Conservation (phyloP, 2,797 vertebrate genomes). For the Anguilla obscura region DNA sequence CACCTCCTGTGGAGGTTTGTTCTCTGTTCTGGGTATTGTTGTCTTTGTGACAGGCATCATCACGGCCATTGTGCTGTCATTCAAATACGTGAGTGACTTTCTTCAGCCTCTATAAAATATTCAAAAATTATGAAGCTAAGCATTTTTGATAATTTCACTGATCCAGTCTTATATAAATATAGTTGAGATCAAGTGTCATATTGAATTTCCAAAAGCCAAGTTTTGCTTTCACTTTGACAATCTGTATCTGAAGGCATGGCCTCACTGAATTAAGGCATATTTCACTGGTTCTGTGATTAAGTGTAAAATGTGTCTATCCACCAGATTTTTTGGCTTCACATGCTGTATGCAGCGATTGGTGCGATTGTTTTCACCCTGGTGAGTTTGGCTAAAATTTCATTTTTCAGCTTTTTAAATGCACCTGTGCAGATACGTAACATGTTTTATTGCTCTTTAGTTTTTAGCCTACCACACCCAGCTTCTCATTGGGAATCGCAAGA, state of each 20-base stretch:
- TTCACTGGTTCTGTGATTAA: background rate
- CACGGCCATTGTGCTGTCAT: slow-evolving; percentile 82
- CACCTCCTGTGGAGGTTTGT: slow-evolving; percentile 88
- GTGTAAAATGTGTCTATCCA: slow-evolving; percentile 34
- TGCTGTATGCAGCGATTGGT: slow-evolving; percentile 89
- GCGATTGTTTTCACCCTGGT: slow-evolving; percentile 91
- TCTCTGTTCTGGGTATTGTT: slow-evolving; percentile 83
- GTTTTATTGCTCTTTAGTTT: slow-evolving; percentile 71
- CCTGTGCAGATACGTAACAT: background rate
- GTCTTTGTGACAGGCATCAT: slow-evolving; percentile 86
- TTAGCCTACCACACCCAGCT: slow-evolving; percentile 93
- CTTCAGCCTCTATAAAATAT: background rate
- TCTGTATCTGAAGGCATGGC: background rate
- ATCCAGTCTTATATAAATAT: background rate
- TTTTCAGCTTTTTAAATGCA: background rate
- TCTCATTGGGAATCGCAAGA: slow-evolving; percentile 87
- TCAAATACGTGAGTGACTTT: slow-evolving; percentile 82
- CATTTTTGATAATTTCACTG: background rate
- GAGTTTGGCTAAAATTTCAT: slow-evolving; percentile 59
- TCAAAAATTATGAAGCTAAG: background rate
- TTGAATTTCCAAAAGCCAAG: background rate
- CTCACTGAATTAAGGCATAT: background rate
- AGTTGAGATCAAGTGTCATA: background rate
- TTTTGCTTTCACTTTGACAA: background rate
- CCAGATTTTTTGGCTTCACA: slow-evolving; percentile 91